Base-by-base conservation (phyloP, 2,888 invertebrate species). In the Ectemnius continuus region DNA sequence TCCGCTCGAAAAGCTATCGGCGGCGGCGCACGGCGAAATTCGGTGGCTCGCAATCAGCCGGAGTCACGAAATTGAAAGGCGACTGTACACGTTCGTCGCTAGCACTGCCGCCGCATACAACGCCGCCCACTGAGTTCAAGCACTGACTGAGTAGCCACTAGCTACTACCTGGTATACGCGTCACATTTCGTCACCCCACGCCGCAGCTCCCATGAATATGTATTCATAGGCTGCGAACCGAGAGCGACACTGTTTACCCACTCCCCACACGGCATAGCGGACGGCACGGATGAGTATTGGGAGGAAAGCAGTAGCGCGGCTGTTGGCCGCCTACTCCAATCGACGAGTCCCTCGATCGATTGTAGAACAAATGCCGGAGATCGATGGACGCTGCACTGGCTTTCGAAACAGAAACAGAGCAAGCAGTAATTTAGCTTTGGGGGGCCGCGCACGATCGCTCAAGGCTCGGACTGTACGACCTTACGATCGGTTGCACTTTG, bases 91-190 rank as follows among this genome's bases (percentile, higher is more conserved):
- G 60, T 45, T 26, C 20, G 18, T 52, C 14, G 5, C n/a, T 52
- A 16, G 8, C 47, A n/a, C 16, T 36, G 52, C 52, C 48, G 14
- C 36, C n/a, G 63, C 64, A 60, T 63, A 62, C 61, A 57, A 57
- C 45, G 36, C 58, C 48, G 52, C 11, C 23, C 48, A 52, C 46
- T 65, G 60, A 77, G 77, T 70, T 81, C 74, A 63, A 81, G 81
- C 73, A 76, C 71, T 47, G 74, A 77, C 79, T 76, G 82, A 81
- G 82, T 81, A 82, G 79, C 74, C 77, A 68, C 70, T 78, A 72
- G 64, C 68, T 58, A 36, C 36, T 36, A 36, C 36, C 36, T 36
- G 36, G 8, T 8, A 23, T 23, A 36, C 36, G 36, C 36, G 11
- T 36, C 36, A 36, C 4, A 36, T 11, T 36, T 6, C 11, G 36